Conservation (phyloP, 2,113 vertebrate species). For the Bos taurus region ARS-UCD2.0 NC_037347.1:67059001-67059500, state of each 20-base stretch:
- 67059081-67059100: background rate
- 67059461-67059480: background rate
- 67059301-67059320: background rate
- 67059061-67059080: background rate
- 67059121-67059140: background rate
- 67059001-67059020: background rate
- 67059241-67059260: no score
- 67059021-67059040: background rate
- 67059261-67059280: background rate
- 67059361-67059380: background rate
- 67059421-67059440: background rate
- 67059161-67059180: background rate
- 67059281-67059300: background rate
- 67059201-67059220: background rate
- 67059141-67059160: background rate
- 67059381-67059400: background rate
- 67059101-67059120: background rate
- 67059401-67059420: background rate
- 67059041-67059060: background rate
- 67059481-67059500: background rate
- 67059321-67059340: background rate
- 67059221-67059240: background rate
- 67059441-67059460: background rate
- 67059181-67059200: background rate
- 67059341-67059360: background rate